Evolutionary conservation across 1,140 invertebrate species (phyloP), one percentile per base, ranked within the genome.

Genomic region (Chelonus insularis): DNA sequence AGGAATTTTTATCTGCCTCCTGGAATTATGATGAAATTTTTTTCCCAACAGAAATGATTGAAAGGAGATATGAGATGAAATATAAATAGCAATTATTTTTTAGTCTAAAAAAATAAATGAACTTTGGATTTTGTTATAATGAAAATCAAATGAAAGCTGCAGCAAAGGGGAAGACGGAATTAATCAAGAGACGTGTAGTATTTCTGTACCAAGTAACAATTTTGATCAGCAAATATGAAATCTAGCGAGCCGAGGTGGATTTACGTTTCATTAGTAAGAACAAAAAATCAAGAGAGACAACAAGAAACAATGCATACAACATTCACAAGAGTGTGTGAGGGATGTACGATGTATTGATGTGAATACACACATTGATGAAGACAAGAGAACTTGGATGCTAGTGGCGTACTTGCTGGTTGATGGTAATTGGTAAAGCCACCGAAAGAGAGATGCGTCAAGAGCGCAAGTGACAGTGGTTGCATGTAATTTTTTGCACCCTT

Each of bases 181-280:
- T 39, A 39, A 39, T 39, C n/a, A 39, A 39, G 37, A n/a, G 25
- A 12, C 25, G 36, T 16, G 8, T 60, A 20, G 48, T 34, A 34
- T 36, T 58, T 7, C 39, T n/a, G n/a, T n/a, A n/a, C n/a, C 32
- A 67, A 68, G 66, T 69, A 65, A 67, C 68, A 67, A 69, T 69
- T 69, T 67, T 47, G 45, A 14, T 41, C n/a, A 61, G 50, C 45
- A 63, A 69, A 63, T 36, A 59, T 48, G 39, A 59, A 12, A 43
- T 48, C 9, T 57, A 58, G 23, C n/a, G 6, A n/a, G 18, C 14
- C 32, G 0, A 41, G 25, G 14, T 47, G 34, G 58, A 65, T 64
- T 64, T 65, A 60, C 52, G 65, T 68, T 67, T 67, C 59, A 67
- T 68, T 66, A 62, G 56, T 48, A 60, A 60, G 51, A 60, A 67